Percentiles rank a stretch among this genome's conserved stretches.
phyloP scores from a whole-genome alignment of 2,113 vertebrate genomes.

The Varanus komodoensis region DNA sequence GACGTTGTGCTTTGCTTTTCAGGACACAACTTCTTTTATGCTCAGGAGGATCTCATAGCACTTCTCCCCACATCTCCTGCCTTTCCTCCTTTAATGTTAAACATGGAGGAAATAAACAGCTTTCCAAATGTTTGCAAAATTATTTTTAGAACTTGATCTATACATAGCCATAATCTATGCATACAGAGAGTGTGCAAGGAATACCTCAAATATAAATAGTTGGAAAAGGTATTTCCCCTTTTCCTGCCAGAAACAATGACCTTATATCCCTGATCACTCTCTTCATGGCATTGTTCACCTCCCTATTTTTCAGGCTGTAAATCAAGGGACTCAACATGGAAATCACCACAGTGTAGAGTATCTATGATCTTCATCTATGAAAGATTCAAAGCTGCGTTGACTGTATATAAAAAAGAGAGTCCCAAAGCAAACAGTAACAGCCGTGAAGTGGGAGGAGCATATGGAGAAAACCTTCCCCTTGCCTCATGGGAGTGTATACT shows the following conservation, averaged over 20 bases:
- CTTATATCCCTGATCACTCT: neutral
- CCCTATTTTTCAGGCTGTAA: constrained; percentile 64
- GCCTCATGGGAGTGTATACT: constrained; percentile 33
- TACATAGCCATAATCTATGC: too few relatives aligned
- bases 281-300: constrained; percentile 50
- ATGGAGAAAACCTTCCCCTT: constrained; percentile 57
- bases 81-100: too few relatives aligned
- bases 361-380: constrained; percentile 17
- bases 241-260: too few relatives aligned
- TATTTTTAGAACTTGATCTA: too few relatives aligned
- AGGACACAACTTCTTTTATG: too few relatives aligned
- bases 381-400: neutral
- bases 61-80: too few relatives aligned
- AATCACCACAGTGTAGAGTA: constrained; percentile 56
- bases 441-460: constrained; percentile 43
- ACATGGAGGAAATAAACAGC: too few relatives aligned
- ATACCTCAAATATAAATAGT: neutral
- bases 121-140: too few relatives aligned
- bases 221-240: neutral
- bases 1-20: too few relatives aligned
- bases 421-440: constrained; percentile 54
- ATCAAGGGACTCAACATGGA: constrained; percentile 62
- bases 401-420: constrained; percentile 57
- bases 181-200: neutral
- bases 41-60: too few relatives aligned